Conservation (phyloP, 2,113 vertebrate species). For the Elgaria multicarinata region DNA sequence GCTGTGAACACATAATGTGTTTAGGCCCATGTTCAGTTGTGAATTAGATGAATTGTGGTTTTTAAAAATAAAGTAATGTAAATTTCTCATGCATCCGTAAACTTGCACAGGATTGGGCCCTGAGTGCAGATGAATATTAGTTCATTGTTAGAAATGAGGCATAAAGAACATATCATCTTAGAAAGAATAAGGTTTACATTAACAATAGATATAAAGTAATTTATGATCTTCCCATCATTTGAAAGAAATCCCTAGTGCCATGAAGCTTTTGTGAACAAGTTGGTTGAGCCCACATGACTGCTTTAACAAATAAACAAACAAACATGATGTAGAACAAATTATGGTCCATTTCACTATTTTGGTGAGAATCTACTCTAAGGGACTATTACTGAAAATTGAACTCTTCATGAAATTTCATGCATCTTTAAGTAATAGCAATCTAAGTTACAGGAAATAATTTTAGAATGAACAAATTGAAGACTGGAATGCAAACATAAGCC, state of each 20-base stretch:
- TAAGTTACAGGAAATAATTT: not conserved
- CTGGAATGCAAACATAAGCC: not conserved
- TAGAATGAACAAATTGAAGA: not conserved
- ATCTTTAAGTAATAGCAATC: not conserved
- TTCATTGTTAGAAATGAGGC: not conserved
- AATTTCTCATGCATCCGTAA: too few relatives aligned
- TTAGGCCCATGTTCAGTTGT: too few relatives aligned
- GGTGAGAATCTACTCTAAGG: not conserved
- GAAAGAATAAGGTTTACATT: not conserved
- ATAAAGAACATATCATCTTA: not conserved
- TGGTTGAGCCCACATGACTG: not conserved
- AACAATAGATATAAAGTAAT: too few relatives aligned
- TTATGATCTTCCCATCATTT: not conserved
- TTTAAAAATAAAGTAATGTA: too few relatives aligned
- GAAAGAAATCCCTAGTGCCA: too few relatives aligned
- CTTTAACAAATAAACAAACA: not conserved
- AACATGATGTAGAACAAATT: not conserved
- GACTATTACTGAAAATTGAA: not conserved
- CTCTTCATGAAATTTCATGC: not conserved
- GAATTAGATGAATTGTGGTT: too few relatives aligned
- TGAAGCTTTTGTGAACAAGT: not conserved
- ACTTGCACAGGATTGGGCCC: rapidly evolving
- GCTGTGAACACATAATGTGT: too few relatives aligned
- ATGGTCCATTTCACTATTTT: not conserved
- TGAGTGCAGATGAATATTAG: not conserved